Evolutionary conservation across 2,888 invertebrate genomes (phyloP).

Genomic region (Busseola fusca): DNA sequence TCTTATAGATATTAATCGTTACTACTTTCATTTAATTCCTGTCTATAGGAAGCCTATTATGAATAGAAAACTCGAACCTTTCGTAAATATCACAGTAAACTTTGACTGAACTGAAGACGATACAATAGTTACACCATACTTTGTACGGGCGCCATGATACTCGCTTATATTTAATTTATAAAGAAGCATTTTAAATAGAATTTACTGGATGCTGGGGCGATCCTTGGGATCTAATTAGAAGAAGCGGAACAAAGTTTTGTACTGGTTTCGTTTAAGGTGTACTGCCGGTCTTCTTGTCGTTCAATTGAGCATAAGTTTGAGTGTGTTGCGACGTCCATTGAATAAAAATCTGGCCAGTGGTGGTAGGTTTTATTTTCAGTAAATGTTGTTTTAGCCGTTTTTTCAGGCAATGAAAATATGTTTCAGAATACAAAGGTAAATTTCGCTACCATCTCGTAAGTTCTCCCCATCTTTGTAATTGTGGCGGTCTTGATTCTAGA

Average conservation of each 20-base stretch:
- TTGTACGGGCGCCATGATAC: background rate
- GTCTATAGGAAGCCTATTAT: background rate
- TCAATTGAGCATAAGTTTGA: background rate
- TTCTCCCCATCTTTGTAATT: too few species aligned
- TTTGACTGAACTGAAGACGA: background rate
- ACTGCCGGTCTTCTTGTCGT: background rate
- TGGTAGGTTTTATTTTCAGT: too few species aligned
- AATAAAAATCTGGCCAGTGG: background rate
- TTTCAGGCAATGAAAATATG: too few species aligned
- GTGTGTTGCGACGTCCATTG: background rate
- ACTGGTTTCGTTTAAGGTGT: background rate
- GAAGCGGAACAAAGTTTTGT: background rate
- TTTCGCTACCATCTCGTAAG: too few species aligned
- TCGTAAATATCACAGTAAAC: background rate
- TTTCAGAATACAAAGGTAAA: too few species aligned
- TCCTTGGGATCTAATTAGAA: constrained; percentile 14
- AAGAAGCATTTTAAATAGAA: constrained; percentile 13
- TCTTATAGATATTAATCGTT: background rate
- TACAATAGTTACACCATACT: background rate
- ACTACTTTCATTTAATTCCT: background rate
- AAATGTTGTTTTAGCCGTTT: too few species aligned
- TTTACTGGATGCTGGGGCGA: background rate
- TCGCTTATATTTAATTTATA: constrained; percentile 9
- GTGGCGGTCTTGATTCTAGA: too few species aligned
- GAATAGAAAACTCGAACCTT: background rate